These are phyloP conservation scores for Zoanthus solanderi DNA, from an alignment of 92 coral and sea anemone species.

Conservation along the genomic window DNA sequence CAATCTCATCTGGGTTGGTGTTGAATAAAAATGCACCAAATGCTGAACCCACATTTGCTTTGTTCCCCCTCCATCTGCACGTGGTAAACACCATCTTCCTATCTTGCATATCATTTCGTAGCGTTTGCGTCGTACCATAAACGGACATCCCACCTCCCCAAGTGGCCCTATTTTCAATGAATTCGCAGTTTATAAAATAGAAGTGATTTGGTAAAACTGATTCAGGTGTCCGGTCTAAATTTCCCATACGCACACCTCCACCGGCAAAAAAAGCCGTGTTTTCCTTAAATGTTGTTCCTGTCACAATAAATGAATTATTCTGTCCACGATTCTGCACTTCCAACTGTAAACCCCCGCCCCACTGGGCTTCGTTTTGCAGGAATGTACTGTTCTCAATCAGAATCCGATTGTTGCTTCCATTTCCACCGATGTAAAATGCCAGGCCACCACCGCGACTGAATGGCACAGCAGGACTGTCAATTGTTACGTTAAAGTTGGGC, in stretches of 20 bases:
- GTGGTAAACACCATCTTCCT: conserved; percentile 53
- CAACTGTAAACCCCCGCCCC: conserved; percentile 93
- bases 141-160: conserved; percentile 81
- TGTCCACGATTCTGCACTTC: conserved; percentile 53
- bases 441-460: conserved; percentile 92
- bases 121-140: conserved; percentile 67
- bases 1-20: conserved; percentile 74
- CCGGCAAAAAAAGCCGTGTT: conserved; percentile 74
- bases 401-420: conserved; percentile 73
- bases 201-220: conserved; percentile 59
- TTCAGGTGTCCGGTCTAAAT: conserved; percentile 9
- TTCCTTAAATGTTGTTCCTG: conserved; percentile 49
- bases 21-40: conserved; percentile 70
- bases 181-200: conserved; percentile 54
- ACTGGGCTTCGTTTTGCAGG: conserved; percentile 70
- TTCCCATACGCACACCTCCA: conserved; percentile 86
- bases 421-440: conserved; percentile 70
- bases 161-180: conserved; percentile 62
- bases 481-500: conserved; percentile 23
- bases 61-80: conserved; percentile 62
- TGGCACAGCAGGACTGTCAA: conserved; percentile 57
- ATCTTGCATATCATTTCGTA: conserved; percentile 13
- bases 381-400: conserved; percentile 56
- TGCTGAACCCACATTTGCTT: conserved; percentile 79
- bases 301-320: conserved; percentile 47